Evolutionary conservation across 1,140 invertebrate genomes (phyloP), one percentile per base, ranked within the genome.

Genomic region (Lepidurus couesii): DNA sequence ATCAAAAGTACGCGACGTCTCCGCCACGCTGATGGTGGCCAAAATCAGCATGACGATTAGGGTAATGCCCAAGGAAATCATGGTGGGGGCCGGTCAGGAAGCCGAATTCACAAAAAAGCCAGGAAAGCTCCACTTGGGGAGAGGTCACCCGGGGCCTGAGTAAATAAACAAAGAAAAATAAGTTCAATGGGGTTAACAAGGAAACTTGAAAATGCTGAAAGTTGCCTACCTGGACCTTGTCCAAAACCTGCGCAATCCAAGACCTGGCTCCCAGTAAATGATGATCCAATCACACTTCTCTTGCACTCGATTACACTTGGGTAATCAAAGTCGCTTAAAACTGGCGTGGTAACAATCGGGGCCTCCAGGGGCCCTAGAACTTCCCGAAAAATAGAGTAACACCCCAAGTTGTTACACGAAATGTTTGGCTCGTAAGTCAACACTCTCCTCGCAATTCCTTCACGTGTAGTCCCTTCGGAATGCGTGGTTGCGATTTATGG

Each of bases 21-120:
- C 79, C 5, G 79, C 79, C 24, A 80, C 74, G 73, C 75, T 77
- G 43, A 80, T 80, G n/a, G 76, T 75, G 4, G 79, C 79, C 44
- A 80, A 47, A 43, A 80, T 80, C 73, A 80, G 47, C 78, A 79
- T 79, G 21, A 80, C 79, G n/a, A 79, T 44, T 10, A 80, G 10
- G 16, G 77, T 74, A 34, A 73, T 75, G 34, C 79, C 79, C n/a
- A 77, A 77, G 65, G 44, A 43, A 34, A 80, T 42, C 79, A 80
- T 80, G n/a, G 42, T 77, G 6, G 11, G 16, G 24, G 3, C 45
- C n/a, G 42, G 44, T 44, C 13, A 43, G 7, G 7, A 13, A n/a
- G 42, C 76, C 44, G 21, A 47, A n/a, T 13, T 9, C 53, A 65
- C 16, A 65, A 2, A 65, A 7, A 16, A 65, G 53, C 13, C 53